These are phyloP conservation scores for Lottia gigantea DNA, from an alignment of 2,888 invertebrate species.

Conservation along the genomic window DNA sequence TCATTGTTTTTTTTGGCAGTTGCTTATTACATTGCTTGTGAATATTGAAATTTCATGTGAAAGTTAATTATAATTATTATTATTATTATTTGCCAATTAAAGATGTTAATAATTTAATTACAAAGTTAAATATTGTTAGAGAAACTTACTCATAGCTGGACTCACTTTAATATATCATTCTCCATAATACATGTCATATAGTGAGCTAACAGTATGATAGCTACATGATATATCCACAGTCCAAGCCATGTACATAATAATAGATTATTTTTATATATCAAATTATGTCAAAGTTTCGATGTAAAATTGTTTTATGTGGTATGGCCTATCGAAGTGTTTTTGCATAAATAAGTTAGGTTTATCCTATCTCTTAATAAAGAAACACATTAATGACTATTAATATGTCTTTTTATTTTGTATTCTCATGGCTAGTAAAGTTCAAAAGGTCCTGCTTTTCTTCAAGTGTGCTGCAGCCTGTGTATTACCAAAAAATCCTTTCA, in stretches of 20 bases:
- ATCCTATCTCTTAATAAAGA: slow-evolving; percentile 53
- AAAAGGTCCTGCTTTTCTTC: too few relatives aligned
- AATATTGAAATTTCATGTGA: too few relatives aligned
- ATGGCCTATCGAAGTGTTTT: slow-evolving; percentile 27
- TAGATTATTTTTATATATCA: slow-evolving; percentile 29
- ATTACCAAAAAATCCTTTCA: too few relatives aligned
- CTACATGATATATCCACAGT: not conserved
- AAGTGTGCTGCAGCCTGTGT: too few relatives aligned
- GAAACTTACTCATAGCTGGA: not conserved
- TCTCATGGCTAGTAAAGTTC: too few relatives aligned
- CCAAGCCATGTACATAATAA: slow-evolving; percentile 21
- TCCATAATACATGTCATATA: too few relatives aligned
- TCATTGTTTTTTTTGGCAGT: not conserved
- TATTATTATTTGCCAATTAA: not conserved
- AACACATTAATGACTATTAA: slow-evolving; percentile 32
- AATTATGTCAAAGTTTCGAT: slow-evolving; percentile 20
- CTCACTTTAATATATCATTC: not conserved
- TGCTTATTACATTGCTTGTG: slow-evolving; percentile 4
- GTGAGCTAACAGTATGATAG: too few relatives aligned
- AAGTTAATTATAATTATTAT: not conserved
- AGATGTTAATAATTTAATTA: slow-evolving; percentile 2
- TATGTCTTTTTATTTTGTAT: slow-evolving; percentile 10
- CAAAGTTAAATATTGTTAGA: slow-evolving; percentile 6
- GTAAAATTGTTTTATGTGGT: slow-evolving; percentile 19
- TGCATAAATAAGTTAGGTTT: slow-evolving; percentile 46